Conservation (phyloP, 2,113 vertebrate species). For the Crotalus helleri region DNA sequence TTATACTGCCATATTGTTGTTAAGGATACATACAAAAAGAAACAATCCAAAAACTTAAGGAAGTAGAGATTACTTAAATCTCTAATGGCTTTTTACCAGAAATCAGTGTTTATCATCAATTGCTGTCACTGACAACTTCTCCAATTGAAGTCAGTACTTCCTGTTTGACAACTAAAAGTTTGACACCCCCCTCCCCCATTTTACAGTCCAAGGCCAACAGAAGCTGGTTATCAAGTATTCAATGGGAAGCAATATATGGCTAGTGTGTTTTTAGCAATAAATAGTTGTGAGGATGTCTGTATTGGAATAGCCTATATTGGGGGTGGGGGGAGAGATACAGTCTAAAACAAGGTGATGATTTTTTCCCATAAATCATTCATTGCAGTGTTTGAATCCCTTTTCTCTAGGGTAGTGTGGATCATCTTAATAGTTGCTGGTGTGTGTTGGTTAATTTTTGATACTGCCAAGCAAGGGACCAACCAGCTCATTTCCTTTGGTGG, state of each 20-base stretch:
- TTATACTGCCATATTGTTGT: not conserved
- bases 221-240: not conserved
- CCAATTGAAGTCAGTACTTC: not conserved
- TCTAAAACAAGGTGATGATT: not conserved
- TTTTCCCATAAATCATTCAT: not conserved
- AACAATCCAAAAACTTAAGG: not conserved
- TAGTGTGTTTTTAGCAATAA: not conserved
- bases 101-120: not conserved
- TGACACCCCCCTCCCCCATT: too few species aligned
- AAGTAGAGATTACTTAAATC: not conserved
- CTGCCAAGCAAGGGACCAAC: slow-evolving; percentile 67
- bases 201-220: not conserved
- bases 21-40: not conserved
- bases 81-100: not conserved
- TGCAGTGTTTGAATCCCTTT: not conserved
- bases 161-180: not conserved
- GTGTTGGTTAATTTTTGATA: slow-evolving; percentile 81
- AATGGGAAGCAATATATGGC: not conserved
- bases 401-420: slow-evolving; percentile 67
- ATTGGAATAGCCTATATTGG: not conserved
- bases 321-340: not conserved
- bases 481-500: slow-evolving; percentile 83
- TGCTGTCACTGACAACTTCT: not conserved
- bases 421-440: slow-evolving; percentile 56
- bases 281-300: not conserved